Base-by-base conservation (phyloP, 1,140 invertebrate genomes). In the Pararge aegeria region DNA sequence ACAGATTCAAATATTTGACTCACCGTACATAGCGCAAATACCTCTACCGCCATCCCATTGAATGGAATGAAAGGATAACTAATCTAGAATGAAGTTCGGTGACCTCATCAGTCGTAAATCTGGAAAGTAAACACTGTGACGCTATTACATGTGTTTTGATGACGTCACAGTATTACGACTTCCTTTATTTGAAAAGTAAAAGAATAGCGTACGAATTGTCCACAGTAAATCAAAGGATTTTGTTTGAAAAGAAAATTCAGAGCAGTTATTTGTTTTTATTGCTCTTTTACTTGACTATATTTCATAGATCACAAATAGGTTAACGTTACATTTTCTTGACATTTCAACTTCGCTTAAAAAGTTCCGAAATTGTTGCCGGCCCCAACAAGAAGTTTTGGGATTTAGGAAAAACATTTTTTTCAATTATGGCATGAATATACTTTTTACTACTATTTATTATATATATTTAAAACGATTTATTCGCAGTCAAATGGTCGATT, bases 71-170 rank as follows among this genome's bases (percentile, higher is more conserved):
- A 63, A 63, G 57, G 66, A 73, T 70, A 71, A 64, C 19, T 68
- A 59, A 74, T 68, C 42, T 61, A 58, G 48, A 44, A 58, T 52
- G 37, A 63, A 66, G 76, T 66, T 73, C 78, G 68, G 10, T 62
- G 78, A 78, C 73, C 76, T 40, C 58, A 24, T 58, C 38, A 46
- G 20, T 58, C 57, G 57, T 64, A 58, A 66, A 62, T 59, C 51
- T 63, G 48, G 20, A 54, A 65, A 55, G 62, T 65, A 62, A 64
- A 68, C 52, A 55, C 40, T 37, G 54, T 51, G 48, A 46, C 49
- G 60, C 54, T 55, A 56, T 62, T 62, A 62, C 60, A 62, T 62
- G 37, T 62, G 60, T 56, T 56, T 52, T 52, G 60, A 52, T 62
- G 60, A 56, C 60, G 48, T 62, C 48, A 56, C 34, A 56, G 60